Evolutionary conservation across 2,113 vertebrate genomes (phyloP).

Genomic region (Thryonomys swinderianus): DNA sequence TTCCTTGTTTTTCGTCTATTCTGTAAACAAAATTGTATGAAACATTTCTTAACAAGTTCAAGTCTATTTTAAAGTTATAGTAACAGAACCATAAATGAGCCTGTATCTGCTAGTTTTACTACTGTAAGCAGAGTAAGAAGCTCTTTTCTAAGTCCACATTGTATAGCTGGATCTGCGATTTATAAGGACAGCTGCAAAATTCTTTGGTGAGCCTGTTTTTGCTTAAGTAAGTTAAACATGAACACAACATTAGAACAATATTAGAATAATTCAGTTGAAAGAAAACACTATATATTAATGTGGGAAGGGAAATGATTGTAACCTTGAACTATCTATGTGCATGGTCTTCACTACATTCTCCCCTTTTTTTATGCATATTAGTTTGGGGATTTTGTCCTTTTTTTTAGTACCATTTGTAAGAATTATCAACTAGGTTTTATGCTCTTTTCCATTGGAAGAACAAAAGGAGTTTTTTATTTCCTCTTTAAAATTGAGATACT

Average conservation of each 20-base stretch:
- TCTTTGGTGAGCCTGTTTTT: background rate
- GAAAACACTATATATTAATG: background rate
- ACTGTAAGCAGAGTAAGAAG: background rate
- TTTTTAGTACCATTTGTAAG: background rate
- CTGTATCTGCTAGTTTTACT: background rate
- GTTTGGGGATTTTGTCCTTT: background rate
- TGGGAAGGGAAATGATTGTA: background rate
- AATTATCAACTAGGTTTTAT: background rate
- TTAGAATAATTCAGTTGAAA: background rate
- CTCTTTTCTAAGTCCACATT: background rate
- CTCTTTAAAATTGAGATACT: background rate
- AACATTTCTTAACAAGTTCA: conserved; percentile 37
- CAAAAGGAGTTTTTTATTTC: background rate
- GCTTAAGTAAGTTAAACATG: background rate
- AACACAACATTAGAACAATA: background rate
- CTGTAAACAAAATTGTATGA: conserved; percentile 64
- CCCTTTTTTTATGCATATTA: background rate
- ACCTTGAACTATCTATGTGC: background rate
- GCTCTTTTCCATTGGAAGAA: background rate
- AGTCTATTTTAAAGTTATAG: conserved; percentile 35
- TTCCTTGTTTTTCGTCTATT: conserved; percentile 51
- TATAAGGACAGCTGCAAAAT: background rate
- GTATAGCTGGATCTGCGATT: background rate
- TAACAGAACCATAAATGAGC: conserved; percentile 19
- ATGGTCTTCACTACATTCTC: background rate